Base-by-base conservation (phyloP, 1,140 invertebrate genomes). In the Formica exsecta region DNA sequence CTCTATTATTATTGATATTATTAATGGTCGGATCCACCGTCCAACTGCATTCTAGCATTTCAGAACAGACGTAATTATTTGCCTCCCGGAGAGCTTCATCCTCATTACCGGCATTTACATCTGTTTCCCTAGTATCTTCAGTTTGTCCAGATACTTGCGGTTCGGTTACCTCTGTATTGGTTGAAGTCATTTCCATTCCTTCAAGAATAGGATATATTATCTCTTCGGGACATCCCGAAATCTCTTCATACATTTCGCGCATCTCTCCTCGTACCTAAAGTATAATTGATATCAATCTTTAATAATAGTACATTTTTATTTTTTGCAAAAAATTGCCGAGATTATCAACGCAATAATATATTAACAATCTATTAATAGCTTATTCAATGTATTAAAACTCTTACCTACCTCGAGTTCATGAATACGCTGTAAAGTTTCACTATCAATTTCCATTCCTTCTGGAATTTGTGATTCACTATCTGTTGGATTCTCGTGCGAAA, bases 41-140 rank as follows among this genome's bases (percentile, higher is more conserved):
- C 95, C 95, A 95, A 36, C 92, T 95, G 68, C 94, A 95, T 51
- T 95, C 95, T 19, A 95, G 73, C 94, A 95, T 95, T 85, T 95
- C 95, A 1, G 94, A 95, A 66, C 94, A 95, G 41, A 95, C 95
- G n/a, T 95, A 95, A 88, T 95, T 95, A 62, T 95, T 95, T 0
- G 95, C 95, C 54, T 95, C 95, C 19, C 94, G 92, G 25, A 95
- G 92, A 61, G 94, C 95, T 59, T 95, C 95, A 44, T 95, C 95
- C 59, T 95, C 93, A 59, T 92, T 94, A 25, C 91, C 92, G 32
- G 86, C 91, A 51, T 91, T 93, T 41, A 94, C 84, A 73, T 92
- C 91, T 16, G 91, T 91, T 79, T 92, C 93, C 36, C 88, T 86
- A 9, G 92, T 84, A 13, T 91, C 75, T 64, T 94, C 94, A 2